These are phyloP conservation scores for Prorops nasuta DNA, from an alignment of 1,140 invertebrate genomes.

Conservation along the genomic window DNA sequence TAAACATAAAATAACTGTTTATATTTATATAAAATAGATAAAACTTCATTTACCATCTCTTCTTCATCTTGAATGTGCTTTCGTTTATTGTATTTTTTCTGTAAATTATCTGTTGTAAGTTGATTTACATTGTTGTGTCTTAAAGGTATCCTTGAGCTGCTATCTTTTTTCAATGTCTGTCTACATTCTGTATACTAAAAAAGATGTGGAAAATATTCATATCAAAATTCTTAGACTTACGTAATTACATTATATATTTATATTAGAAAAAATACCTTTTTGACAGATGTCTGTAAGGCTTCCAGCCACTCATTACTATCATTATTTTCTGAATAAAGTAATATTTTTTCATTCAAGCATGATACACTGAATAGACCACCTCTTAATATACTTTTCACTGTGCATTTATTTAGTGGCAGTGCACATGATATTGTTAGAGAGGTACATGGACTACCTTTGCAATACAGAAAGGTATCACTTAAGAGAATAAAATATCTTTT, in stretches of 20 bases:
- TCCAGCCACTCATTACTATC: slow-evolving; percentile 60
- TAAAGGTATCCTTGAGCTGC: slow-evolving; percentile 60
- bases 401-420: slow-evolving; percentile 64
- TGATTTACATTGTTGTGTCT: slow-evolving; percentile 56
- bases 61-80: slow-evolving; percentile 41
- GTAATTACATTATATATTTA: slow-evolving; percentile 4
- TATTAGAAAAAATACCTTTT: slow-evolving; percentile 42
- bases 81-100: slow-evolving; percentile 32
- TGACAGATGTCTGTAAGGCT: slow-evolving; percentile 58
- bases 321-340: slow-evolving; percentile 60
- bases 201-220: slow-evolving; percentile 5
- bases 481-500: slow-evolving; percentile 57
- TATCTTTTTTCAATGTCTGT: slow-evolving; percentile 63
- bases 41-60: slow-evolving; percentile 27
- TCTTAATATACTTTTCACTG: slow-evolving; percentile 58
- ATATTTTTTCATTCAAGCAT: slow-evolving; percentile 60
- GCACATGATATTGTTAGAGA: slow-evolving; percentile 61
- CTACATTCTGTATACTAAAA: slow-evolving; percentile 57
- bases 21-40: slow-evolving; percentile 24
- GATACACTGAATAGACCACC: slow-evolving; percentile 59
- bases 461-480: slow-evolving; percentile 59
- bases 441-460: slow-evolving; percentile 58
- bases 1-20: slow-evolving; percentile 32
- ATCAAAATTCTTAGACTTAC: neutral
- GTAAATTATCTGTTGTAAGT: slow-evolving; percentile 41